Conservation (phyloP, 2,113 vertebrate species). For the Microcebus lehilahytsara region DNA sequence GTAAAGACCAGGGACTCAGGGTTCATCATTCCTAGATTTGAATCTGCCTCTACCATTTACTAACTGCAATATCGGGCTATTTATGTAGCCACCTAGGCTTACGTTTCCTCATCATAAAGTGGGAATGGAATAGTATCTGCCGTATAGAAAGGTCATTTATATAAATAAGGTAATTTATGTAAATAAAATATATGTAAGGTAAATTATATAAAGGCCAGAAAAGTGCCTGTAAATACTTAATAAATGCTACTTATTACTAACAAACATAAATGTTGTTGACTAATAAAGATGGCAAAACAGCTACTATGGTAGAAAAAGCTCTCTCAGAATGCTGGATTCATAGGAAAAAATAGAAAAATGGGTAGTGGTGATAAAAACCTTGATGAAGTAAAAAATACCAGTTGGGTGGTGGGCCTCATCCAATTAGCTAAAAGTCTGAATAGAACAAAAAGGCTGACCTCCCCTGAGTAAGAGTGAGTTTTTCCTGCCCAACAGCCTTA, state of each 20-base stretch:
- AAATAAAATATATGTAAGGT: neutral
- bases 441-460: neutral
- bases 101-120: neutral
- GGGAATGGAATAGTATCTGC: neutral
- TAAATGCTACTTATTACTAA: neutral
- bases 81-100: neutral
- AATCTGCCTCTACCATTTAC: neutral
- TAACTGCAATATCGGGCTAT: neutral
- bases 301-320: neutral
- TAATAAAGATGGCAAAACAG: neutral
- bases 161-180: neutral
- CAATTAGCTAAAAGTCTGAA: neutral
- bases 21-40: neutral
- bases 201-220: neutral
- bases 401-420: neutral
- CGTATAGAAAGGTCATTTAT: neutral
- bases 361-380: neutral
- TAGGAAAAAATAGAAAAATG: neutral
- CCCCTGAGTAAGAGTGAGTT: neutral
- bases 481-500: neutral
- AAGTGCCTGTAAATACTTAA: neutral
- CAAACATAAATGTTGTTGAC: neutral
- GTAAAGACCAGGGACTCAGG: neutral
- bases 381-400: neutral
- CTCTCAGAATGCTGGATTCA: neutral